Evolutionary conservation across 2,113 vertebrate genomes (phyloP).

Genomic region (Myotis davidii): DNA sequence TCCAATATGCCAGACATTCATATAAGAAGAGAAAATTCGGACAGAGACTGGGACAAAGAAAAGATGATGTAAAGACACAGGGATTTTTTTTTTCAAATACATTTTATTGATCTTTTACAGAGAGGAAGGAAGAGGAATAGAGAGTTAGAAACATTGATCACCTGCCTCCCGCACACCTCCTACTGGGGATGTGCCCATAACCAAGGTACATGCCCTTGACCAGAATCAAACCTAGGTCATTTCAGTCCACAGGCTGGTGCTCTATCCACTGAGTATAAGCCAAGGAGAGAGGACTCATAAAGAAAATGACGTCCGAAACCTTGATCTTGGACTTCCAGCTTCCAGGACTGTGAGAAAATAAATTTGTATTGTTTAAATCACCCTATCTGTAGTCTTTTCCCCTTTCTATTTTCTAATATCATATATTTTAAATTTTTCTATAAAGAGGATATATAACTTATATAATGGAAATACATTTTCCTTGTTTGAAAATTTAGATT

Average conservation of each 20-base stretch:
- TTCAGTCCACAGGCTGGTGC: too few species aligned
- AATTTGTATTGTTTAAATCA: constrained; percentile 35
- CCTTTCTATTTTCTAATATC: constrained; percentile 2
- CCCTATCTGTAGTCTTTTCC: background rate
- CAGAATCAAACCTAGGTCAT: too few species aligned
- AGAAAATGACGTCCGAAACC: background rate
- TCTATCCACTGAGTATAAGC: background rate
- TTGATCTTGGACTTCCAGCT: background rate
- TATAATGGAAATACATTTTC: constrained; percentile 44
- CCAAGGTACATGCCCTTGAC: too few species aligned
- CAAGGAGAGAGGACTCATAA: background rate
- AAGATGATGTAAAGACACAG: background rate
- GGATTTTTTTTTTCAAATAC: too few species aligned
- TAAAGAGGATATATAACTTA: background rate
- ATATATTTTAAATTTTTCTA: constrained; percentile 1
- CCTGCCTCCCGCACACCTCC: too few species aligned
- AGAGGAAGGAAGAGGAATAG: too few species aligned
- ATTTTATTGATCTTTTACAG: too few species aligned
- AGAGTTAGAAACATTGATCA: too few species aligned
- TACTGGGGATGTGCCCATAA: too few species aligned
- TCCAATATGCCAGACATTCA: background rate
- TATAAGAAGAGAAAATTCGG: background rate
- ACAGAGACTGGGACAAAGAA: background rate
- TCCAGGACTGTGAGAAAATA: constrained; percentile 34
- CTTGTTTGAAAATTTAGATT: constrained; percentile 49